These are phyloP conservation scores for Dromococcyx pavoninus DNA, from an alignment of 2,797 vertebrate genomes.

Conservation along the genomic window DNA sequence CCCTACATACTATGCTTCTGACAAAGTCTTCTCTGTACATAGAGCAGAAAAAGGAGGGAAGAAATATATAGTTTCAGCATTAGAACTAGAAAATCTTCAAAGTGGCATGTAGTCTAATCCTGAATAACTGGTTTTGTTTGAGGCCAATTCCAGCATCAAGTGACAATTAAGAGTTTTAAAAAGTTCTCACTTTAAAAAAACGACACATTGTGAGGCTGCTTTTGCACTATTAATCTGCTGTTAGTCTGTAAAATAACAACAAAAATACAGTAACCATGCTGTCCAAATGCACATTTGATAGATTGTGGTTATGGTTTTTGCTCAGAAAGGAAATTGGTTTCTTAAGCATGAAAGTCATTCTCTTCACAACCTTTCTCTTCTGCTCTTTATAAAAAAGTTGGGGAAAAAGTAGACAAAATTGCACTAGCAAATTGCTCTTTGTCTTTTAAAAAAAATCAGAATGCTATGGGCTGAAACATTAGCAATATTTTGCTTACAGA, in stretches of 20 bases:
- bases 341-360: neutral
- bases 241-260: neutral
- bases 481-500: neutral
- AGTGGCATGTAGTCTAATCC: neutral
- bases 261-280: neutral
- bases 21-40: neutral
- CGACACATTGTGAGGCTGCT: neutral
- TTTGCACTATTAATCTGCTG: neutral
- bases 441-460: neutral
- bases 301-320: neutral
- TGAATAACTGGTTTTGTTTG: neutral
- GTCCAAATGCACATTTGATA: neutral
- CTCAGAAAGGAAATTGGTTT: neutral
- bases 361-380: neutral
- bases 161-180: neutral
- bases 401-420: neutral
- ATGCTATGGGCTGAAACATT: neutral
- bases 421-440: neutral
- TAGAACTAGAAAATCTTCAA: neutral
- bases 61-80: neutral
- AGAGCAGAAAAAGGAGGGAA: fast-evolving
- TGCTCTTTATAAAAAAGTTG: neutral
- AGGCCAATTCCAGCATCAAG: neutral
- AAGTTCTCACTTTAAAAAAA: neutral
- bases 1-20: neutral